phyloP scores from a whole-genome alignment of 1,140 invertebrate genomes.

The Meteorus sp. region DNA sequence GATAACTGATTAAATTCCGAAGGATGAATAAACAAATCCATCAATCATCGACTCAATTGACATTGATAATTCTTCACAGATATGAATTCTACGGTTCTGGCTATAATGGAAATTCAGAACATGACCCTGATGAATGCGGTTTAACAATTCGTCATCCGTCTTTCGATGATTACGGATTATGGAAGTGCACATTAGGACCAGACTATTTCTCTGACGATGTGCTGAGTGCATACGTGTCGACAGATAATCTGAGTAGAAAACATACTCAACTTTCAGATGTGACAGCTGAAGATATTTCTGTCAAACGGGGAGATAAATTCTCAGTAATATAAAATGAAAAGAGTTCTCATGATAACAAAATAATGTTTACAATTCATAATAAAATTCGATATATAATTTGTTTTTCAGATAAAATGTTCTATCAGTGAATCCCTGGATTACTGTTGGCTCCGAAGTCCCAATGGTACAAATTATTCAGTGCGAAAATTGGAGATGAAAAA shows the following conservation, averaged over 20 bases:
- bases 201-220: slow-evolving; percentile 19
- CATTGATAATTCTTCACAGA: background rate
- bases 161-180: slow-evolving; percentile 41
- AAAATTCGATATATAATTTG: slow-evolving; percentile 10
- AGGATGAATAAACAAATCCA: background rate
- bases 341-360: background rate
- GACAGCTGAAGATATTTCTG: slow-evolving; percentile 35
- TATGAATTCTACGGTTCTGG: slow-evolving; percentile 25
- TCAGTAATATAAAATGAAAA: slow-evolving; percentile 34
- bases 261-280: background rate
- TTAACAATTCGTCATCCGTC: slow-evolving; percentile 40
- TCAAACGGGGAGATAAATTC: slow-evolving; percentile 38
- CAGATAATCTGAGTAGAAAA: background rate
- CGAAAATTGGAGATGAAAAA: too few relatives aligned
- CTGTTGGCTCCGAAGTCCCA: slow-evolving; percentile 47
- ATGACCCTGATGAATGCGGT: slow-evolving; percentile 34
- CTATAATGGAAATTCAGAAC: slow-evolving; percentile 3
- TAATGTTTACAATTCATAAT: slow-evolving; percentile 8
- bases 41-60: background rate
- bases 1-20: background rate
- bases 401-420: slow-evolving; percentile 42
- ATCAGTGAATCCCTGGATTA: slow-evolving; percentile 39
- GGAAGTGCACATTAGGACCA: slow-evolving; percentile 40
- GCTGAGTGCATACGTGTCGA: slow-evolving; percentile 19
- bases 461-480: slow-evolving; percentile 39